Evolutionary conservation across 2,888 invertebrate genomes (phyloP), one percentile per base, ranked within the genome.

Genomic region (Ormyrus labotus): DNA sequence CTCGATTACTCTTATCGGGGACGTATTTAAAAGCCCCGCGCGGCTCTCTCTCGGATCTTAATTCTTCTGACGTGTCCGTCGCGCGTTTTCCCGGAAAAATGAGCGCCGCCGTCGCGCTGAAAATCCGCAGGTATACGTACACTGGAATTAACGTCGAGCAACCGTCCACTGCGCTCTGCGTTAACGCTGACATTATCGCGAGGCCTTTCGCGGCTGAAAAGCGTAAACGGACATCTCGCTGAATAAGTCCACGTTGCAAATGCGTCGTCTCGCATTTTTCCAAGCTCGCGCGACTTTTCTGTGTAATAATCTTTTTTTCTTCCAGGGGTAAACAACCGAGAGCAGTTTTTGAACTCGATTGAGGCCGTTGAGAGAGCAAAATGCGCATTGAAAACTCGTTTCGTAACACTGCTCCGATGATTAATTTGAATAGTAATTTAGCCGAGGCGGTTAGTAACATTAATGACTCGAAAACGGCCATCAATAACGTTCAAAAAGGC

Each of bases 141-240:
- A 74, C 68, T 74, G 73, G 57, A 73, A 79, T 79, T 69, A 79
- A 74, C 58, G 63, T 74, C 64, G 58, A 79, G 50, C 69, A 64
- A 57, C 74, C 74, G 60, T 53, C 65, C 11, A 5, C 10, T 19
- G 55, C 51, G 10, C 34, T 65, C 61, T 34, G 65, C 47, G 8
- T 67, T 11, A 65, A 19, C 58, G n/a, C 48, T 57, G 73, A 64
- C 74, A n/a, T 74, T 79, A 58, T 79, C 67, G 74, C 50, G n/a
- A 60, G 34, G 34, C 34, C 34, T 34, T 3, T 34, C 34, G 34
- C 3, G 34, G 34, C 34, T 34, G 34, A 57, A 61, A 65, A 60
- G 7, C 47, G 63, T 34, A 6, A 57, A 69, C 47, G 11, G 34
- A 11, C 34, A 11, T 34, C 2, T 4, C 2, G 45, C 10, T 13